phyloP scores from a whole-genome alignment of 2,888 invertebrate genomes.

The Tetranychus truncatus region DNA sequence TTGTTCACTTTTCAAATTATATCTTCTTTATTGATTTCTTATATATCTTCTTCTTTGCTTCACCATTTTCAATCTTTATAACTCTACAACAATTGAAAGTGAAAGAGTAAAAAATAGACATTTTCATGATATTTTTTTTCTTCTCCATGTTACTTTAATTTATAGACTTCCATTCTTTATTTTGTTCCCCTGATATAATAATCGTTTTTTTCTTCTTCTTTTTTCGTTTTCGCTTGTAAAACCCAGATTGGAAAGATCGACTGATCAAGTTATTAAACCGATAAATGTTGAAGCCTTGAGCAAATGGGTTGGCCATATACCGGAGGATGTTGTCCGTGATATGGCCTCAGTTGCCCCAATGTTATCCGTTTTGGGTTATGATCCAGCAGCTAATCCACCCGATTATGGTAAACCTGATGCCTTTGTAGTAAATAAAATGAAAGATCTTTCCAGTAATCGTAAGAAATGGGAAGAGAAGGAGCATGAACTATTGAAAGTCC shows the following conservation, averaged over 20 bases:
- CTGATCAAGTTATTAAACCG: conserved; percentile 95
- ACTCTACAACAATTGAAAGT: background rate
- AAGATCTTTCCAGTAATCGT: conserved; percentile 33
- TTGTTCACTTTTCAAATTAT: too few relatives aligned
- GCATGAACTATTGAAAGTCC: conserved; percentile 25
- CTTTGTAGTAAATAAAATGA: conserved; percentile 43
- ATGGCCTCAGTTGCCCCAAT: conserved; percentile 87
- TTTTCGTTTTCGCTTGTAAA: conserved; percentile 22
- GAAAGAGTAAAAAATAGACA: too few relatives aligned
- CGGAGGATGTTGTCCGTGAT: conserved; percentile 68
- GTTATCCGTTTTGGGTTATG: conserved; percentile 72
- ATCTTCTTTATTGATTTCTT: too few relatives aligned
- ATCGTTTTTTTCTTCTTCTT: background rate
- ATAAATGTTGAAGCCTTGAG: conserved; percentile 80
- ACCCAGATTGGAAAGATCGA: conserved; percentile 79
- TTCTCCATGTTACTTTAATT: too few relatives aligned
- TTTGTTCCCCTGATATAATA: background rate
- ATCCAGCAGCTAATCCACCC: conserved; percentile 88
- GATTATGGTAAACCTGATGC: conserved; percentile 70
- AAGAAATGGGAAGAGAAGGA: conserved; percentile 31
- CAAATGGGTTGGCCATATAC: conserved; percentile 38
- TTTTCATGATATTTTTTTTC: too few relatives aligned
- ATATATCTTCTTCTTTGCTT: background rate
- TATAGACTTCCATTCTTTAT: too few relatives aligned
- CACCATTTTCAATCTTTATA: background rate